Base-by-base conservation (phyloP, 2,797 vertebrate species). In the Girardinus metallicus region DNA sequence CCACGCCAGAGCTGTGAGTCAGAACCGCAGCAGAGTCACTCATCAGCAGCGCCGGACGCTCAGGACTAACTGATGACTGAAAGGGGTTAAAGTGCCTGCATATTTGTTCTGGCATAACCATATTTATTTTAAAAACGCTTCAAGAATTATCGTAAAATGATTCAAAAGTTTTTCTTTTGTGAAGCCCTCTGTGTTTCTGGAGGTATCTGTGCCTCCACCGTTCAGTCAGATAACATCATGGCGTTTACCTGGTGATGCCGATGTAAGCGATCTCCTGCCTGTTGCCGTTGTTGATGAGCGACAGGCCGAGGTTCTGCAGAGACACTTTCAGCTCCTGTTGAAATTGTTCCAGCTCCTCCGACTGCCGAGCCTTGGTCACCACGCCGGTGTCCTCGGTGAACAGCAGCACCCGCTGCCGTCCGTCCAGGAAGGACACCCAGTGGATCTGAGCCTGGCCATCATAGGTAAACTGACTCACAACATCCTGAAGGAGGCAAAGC, bases 391-490 rank as follows among this genome's bases (percentile, higher is more conserved):
- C 99, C 76, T 99, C 98, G 0, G 98, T 99, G 88, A 99, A 99
- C 53, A 99, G 95, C 51, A 99, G 89, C 66, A 99, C 96, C 3
- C 99, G 96, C 83, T 99, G 99, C 0, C 98, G 97, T 0, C 99
- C 99, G 0, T 99, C 97, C 74, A 99, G 93, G 91, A 99, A 99
- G 6, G 97, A 98, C 0, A 98, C 97, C 98, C 99, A 99, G 84
- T 99, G 97, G 10, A 99, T 94, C 34, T 98, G 97, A 73, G 92
- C 96, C 51, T 97, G 93, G 71, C 92, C 91, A 73, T 97, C 96
- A 8, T 95, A 96, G 5, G 96, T 82, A 86, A 99, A 99, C 86
- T 99, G 97, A 0, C 98, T 98, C 87, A 96, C 95, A 29, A 96
- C 96, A 57, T 99, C 98, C 98, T 99, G 85, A 82, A 0, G 0